A percentile compares a stretch with the other conserved stretches of the same genome.
phyloP scores from a whole-genome alignment of 2,888 invertebrate species.

The Ormyrus nitidulus region DNA sequence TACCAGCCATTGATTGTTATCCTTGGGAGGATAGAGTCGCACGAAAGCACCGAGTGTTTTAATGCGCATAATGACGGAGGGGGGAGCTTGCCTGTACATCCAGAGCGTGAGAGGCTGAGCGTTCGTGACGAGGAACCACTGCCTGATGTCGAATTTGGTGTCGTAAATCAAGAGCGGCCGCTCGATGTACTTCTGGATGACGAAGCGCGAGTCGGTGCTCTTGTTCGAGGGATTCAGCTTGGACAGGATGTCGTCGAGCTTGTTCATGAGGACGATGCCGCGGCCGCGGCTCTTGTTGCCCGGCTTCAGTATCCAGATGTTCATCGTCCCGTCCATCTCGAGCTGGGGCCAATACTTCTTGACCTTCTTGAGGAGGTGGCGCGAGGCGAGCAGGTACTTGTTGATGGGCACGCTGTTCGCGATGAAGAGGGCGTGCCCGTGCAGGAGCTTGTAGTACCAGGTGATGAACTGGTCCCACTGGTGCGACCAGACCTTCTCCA shows the following conservation, averaged over 20 bases:
- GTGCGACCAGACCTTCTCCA: constrained; percentile 85
- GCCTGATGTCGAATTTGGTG: constrained; percentile 94
- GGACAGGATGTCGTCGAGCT: constrained; percentile 88
- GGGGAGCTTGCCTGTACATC: constrained; percentile 78
- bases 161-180: constrained; percentile 88
- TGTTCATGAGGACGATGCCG: constrained; percentile 91
- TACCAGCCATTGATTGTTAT: too few relatives aligned
- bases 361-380: constrained; percentile 81
- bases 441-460: constrained; percentile 81
- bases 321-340: constrained; percentile 88
- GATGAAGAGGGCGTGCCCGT: constrained; percentile 71
- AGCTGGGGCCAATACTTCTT: constrained; percentile 88
- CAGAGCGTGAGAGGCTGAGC: constrained; percentile 88
- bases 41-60: too few relatives aligned
- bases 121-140: constrained; percentile 91
- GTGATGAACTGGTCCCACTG: constrained; percentile 92
- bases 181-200: constrained; percentile 97
- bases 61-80: too few relatives aligned
- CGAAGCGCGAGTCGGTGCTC: constrained; percentile 83
- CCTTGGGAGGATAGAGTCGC: too few relatives aligned
- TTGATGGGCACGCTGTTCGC: constrained; percentile 67
- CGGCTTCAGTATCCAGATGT: constrained; percentile 97
- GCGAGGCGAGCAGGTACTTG: constrained; percentile 70
- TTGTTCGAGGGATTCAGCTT: constrained; percentile 77
- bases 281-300: constrained; percentile 94